Conservation (phyloP, 1,140 invertebrate genomes). For the Scaptomyza graminum region DNA sequence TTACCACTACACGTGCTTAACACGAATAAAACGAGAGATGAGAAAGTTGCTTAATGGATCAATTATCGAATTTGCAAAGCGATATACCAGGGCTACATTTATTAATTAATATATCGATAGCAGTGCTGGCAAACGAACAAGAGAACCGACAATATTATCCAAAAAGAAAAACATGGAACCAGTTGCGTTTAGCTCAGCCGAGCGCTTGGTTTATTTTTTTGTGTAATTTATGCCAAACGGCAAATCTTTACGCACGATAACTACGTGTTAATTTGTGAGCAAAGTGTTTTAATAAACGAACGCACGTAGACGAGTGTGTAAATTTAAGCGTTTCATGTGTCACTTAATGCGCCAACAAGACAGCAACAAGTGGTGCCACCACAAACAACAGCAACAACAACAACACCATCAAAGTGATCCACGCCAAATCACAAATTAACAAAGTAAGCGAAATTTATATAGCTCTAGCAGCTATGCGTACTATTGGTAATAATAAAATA, state of each 20-base stretch:
- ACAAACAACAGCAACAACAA: constrained; percentile 27
- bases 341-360: constrained; percentile 46
- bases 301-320: constrained; percentile 10
- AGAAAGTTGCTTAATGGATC: too few relatives aligned
- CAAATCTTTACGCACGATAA: constrained; percentile 15
- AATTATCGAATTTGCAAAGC: background rate
- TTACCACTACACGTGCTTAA: constrained; percentile 62
- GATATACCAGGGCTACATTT: background rate
- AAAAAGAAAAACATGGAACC: too few relatives aligned
- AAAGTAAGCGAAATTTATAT: constrained; percentile 37
- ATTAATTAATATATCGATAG: background rate
- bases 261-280: constrained; percentile 33
- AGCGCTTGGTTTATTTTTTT: constrained; percentile 34
- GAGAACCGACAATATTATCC: too few relatives aligned
- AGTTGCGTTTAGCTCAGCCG: constrained; percentile 3
- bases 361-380: constrained; percentile 52
- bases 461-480: constrained; percentile 1
- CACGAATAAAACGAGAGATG: constrained; percentile 29
- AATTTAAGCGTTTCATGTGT: constrained; percentile 27
- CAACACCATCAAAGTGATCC: constrained; percentile 27
- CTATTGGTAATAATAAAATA: background rate
- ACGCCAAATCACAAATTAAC: constrained; percentile 30
- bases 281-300: constrained; percentile 24
- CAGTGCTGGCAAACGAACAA: background rate
- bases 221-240: constrained; percentile 24